phyloP scores from a whole-genome alignment of 1,140 invertebrate genomes.

The Polyergus mexicanus region DNA sequence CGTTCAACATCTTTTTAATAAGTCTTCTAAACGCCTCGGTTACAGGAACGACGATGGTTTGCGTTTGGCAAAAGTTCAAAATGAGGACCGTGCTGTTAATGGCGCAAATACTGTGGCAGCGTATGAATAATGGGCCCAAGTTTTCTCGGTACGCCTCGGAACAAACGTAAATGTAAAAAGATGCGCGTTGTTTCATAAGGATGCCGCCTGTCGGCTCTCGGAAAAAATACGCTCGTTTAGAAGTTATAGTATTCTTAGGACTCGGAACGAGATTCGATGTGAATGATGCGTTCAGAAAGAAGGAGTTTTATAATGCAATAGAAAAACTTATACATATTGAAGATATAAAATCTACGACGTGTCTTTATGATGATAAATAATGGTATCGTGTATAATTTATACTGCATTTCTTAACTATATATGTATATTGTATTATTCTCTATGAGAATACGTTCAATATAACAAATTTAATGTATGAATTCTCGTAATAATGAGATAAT shows the following conservation, averaged over 20 bases:
- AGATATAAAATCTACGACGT: neutral
- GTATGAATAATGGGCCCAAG: constrained; percentile 47
- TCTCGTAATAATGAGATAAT: neutral
- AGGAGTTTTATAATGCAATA: neutral
- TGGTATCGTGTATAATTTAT: neutral
- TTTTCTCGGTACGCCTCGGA: constrained; percentile 17
- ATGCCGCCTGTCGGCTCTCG: constrained; percentile 21
- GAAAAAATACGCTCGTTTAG: constrained; percentile 20
- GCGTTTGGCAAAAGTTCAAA: constrained; percentile 70
- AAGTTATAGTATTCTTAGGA: constrained; percentile 7
- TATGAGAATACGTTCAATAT: neutral
- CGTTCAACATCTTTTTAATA: constrained; percentile 65
- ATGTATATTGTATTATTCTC: too few species aligned
- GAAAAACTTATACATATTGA: neutral
- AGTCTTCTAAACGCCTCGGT: constrained; percentile 59
- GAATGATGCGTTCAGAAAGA: neutral
- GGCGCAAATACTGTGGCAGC: constrained; percentile 24
- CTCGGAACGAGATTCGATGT: neutral
- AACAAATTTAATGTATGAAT: too few species aligned
- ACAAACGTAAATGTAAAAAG: constrained; percentile 53
- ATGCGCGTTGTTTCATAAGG: constrained; percentile 20
- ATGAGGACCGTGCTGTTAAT: constrained; percentile 59
- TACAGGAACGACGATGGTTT: constrained; percentile 55
- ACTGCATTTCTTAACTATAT: neutral
- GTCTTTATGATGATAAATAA: neutral